Evolutionary conservation across 2,888 invertebrate species (phyloP).

Genomic region (Dascillus cervinus): DNA sequence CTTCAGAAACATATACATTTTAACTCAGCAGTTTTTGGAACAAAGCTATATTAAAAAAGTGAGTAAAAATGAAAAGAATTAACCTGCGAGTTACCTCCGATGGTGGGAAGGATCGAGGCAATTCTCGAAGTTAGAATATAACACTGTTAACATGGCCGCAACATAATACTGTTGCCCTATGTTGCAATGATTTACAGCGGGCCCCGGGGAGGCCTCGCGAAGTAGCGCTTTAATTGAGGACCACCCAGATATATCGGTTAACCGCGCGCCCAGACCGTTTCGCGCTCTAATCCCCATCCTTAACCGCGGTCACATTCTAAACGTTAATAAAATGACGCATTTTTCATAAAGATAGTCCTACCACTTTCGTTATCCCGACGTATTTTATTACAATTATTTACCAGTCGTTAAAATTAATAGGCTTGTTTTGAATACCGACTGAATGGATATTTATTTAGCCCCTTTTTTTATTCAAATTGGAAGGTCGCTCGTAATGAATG

Average conservation of each 20-base stretch:
- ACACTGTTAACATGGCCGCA: conserved; percentile 23
- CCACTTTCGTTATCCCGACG: conserved; percentile 19
- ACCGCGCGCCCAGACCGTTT: conserved; percentile 13
- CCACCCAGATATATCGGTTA: conserved; percentile 23
- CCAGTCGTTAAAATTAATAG: too few species aligned
- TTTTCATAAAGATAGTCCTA: conserved; percentile 18
- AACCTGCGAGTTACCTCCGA: too few species aligned
- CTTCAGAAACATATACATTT: too few species aligned
- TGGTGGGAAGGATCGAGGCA: too few species aligned
- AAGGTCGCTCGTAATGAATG: too few species aligned
- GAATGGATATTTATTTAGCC: too few species aligned
- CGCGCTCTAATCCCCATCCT: conserved; percentile 1
- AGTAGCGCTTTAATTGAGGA: conserved; percentile 21
- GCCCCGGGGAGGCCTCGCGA: conserved; percentile 19
- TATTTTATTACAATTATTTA: conserved; percentile 20
- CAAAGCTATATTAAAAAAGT: too few species aligned
- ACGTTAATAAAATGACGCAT: conserved; percentile 14
- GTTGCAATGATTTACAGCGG: conserved; percentile 20
- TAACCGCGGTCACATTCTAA: conserved; percentile 14
- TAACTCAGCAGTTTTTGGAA: too few species aligned
- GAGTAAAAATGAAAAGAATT: too few species aligned
- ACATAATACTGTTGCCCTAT: conserved; percentile 8
- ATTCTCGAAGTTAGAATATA: too few species aligned
- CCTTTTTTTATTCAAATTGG: too few species aligned
- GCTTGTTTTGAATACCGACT: too few species aligned